Conservation (phyloP, 2,888 invertebrate species). For the Noctua fimbriata region DNA sequence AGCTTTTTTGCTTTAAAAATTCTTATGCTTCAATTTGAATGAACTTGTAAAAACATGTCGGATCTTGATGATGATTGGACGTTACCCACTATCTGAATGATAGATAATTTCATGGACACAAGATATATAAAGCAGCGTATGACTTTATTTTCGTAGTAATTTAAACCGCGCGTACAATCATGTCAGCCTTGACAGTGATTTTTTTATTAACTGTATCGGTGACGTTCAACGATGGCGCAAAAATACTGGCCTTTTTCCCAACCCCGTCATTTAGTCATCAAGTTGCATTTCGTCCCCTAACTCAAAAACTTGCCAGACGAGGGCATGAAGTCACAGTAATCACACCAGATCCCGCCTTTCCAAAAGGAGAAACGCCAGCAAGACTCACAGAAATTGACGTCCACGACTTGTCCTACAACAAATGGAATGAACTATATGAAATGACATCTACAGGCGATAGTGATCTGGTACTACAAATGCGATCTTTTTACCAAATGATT, state of each 20-base stretch:
- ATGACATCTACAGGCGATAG: conserved; percentile 8
- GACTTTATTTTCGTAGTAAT: background rate
- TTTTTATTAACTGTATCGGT: background rate
- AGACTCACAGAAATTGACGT: conserved; percentile 80
- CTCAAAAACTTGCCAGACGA: conserved; percentile 76
- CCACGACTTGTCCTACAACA: conserved; percentile 69
- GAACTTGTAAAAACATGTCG: background rate
- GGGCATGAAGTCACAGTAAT: conserved; percentile 82
- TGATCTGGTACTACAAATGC: conserved; percentile 10
- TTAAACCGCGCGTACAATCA: background rate
- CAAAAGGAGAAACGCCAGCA: conserved; percentile 61
- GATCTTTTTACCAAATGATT: background rate
- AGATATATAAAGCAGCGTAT: background rate
- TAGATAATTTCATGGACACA: background rate
- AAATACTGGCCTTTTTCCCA: conserved; percentile 77
- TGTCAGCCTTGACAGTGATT: background rate
- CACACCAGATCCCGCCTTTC: conserved; percentile 77
- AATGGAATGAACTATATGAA: conserved; percentile 29
- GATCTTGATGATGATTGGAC: background rate
- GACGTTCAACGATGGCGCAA: conserved; percentile 60
- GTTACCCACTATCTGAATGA: background rate
- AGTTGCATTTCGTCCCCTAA: conserved; percentile 75
- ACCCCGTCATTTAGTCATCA: conserved; percentile 83
- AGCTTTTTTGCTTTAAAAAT: background rate
- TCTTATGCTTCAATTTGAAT: background rate